Base-by-base conservation (phyloP, 2,797 vertebrate species). In the Pseudomugil tenellus region DNA sequence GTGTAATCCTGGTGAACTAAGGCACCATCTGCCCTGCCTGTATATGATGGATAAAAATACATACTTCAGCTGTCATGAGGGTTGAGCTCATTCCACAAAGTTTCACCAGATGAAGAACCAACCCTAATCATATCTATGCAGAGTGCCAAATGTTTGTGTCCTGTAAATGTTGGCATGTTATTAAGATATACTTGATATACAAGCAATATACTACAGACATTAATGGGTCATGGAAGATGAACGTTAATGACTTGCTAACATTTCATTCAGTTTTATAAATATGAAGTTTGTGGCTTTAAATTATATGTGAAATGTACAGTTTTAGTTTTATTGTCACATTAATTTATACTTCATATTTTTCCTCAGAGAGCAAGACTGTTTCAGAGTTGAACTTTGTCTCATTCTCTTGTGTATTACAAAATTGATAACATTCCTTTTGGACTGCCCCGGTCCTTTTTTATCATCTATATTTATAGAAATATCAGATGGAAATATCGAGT, bases 11-110 rank as follows among this genome's bases (percentile, higher is more conserved):
- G 26, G 49, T 74, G 60, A 46, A 60, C 19, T 54, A 58, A 12
- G 28, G 51, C 67, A 28, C 51, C 39, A 56, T 57, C 63, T 41
- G 74, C 49, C 56, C 63, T 64, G 67, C 68, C 63, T 69, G 1
- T 29, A n/a, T 52, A 54, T 57, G 12, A 14, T 26, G 49, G 71
- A 79, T 76, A 69, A 61, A 85, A 81, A 79, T 77, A 79, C 69
- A 80, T 6, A 32, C 57, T 70, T 84, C 86, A 85, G 86, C 83
- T 85, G 85, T 83, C 55, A 63, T 28, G 25, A 74, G 79, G 58
- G 73, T 32, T 74, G 75, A 84, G 63, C 68, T 51, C 72, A 84
- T 74, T 52, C 59, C 69, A 67, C 31, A 70, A 51, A 58, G 52
- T 70, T 65, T 49, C 70, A 58, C 37, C 66, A 79, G 53, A 11